A percentile compares a stretch with the other conserved stretches of the same genome.
phyloP scores from a whole-genome alignment of 2,888 invertebrate species.

The Tortrix viridana region DNA sequence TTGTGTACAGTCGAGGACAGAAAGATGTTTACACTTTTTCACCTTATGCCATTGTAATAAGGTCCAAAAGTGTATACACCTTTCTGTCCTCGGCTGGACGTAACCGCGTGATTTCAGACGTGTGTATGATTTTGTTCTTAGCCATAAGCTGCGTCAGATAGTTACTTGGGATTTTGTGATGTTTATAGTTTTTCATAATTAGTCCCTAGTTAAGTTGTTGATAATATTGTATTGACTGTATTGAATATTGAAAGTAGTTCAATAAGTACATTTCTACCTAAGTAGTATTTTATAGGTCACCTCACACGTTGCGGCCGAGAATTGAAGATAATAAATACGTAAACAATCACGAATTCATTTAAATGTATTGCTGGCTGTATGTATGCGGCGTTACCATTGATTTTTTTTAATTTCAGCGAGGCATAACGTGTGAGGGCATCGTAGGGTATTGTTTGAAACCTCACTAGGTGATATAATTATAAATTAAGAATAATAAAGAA shows the following conservation, averaged over 20 bases:
- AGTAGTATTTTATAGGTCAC: slow-evolving; percentile 70
- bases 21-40: too few relatives aligned
- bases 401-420: slow-evolving; percentile 30
- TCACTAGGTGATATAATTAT: slow-evolving; percentile 80
- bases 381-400: slow-evolving; percentile 16
- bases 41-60: too few relatives aligned
- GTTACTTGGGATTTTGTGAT: slow-evolving; percentile 67
- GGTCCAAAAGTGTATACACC: too few relatives aligned
- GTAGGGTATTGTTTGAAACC: slow-evolving; percentile 80
- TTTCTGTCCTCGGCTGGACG: too few relatives aligned
- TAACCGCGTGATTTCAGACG: slow-evolving; percentile 37
- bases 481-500: slow-evolving; percentile 64
- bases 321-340: slow-evolving; percentile 53
- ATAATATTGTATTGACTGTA: slow-evolving; percentile 69
- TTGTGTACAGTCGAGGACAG: too few relatives aligned
- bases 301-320: slow-evolving; percentile 65
- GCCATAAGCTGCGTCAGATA: slow-evolving; percentile 56
- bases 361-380: slow-evolving; percentile 21
- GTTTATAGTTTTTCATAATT: slow-evolving; percentile 74
- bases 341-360: slow-evolving; percentile 42
- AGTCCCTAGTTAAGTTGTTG: slow-evolving; percentile 77
- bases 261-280: slow-evolving; percentile 75
- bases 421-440: slow-evolving; percentile 65
- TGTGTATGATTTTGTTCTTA: slow-evolving; percentile 53
- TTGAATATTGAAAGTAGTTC: slow-evolving; percentile 55